Evolutionary conservation across 2,797 vertebrate genomes (phyloP), one percentile per base, ranked within the genome.

Genomic region (Crenichthys baileyi): DNA sequence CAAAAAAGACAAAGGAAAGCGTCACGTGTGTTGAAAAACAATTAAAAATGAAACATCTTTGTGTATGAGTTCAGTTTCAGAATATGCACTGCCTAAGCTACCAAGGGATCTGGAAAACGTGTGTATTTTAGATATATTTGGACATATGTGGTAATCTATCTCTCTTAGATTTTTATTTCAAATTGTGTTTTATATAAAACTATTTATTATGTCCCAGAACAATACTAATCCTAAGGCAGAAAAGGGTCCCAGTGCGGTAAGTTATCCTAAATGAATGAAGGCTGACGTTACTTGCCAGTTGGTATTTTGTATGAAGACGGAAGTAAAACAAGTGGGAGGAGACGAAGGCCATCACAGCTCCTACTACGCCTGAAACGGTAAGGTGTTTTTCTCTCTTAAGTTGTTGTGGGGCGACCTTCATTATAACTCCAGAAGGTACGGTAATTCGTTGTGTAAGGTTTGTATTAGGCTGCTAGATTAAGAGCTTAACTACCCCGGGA

Each of bases 251-350:
- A 50, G 26, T 36, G 18, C 39, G 7, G 56, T 53, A 51, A 61
- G 60, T 4, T 0, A 48, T 15, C 11, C 72, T 22, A 24, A 48
- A 0, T 81, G 80, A 77, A 78, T 79, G 81, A 90, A 85, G 68
- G 74, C 67, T 87, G 91, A 90, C 86, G 86, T 63, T 29, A n/a
- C 72, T 50, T 46, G 11, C 11, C n/a, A 81, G 73, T 88, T 83
- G 83, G 73, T 80, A 61, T 68, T 87, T 78, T 48, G 85, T 76
- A 60, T 12, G 80, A 91, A 93, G 75, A 85, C 94, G 96, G 95
- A 95, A 95, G 94, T 95, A 82, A 84, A 88, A 65, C 60, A 56
- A 85, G 94, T 90, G 93, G 94, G 95, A 94, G 95, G 90, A 77
- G 90, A 90, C 83, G 83, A 85, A 93, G 93, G 94, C 94, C 93